These are phyloP conservation scores for Chauna torquata DNA, from an alignment of 2,113 vertebrate species.

Conservation along the genomic window DNA sequence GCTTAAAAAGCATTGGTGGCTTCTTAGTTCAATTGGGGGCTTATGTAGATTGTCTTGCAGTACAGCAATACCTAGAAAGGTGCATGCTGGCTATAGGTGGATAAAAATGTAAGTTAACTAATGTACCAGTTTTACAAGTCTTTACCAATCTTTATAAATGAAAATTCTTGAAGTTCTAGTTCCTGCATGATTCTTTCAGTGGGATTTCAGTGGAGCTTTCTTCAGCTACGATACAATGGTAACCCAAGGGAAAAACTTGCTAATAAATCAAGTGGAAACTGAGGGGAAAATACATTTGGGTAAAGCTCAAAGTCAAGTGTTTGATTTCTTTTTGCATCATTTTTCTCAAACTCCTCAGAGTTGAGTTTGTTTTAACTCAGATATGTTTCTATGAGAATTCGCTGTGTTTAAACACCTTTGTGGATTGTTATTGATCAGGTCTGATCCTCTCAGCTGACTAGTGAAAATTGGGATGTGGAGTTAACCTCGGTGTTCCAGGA, in stretches of 20 bases:
- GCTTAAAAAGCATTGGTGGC: not conserved
- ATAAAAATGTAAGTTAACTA: not conserved
- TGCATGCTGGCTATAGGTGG: not conserved
- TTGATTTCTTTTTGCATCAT: not conserved
- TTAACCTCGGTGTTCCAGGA: not conserved
- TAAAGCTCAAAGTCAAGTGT: not conserved
- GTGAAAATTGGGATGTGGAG: not conserved
- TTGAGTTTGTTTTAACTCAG: not conserved
- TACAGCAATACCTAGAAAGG: not conserved
- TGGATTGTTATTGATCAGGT: not conserved
- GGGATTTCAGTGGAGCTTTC: not conserved
- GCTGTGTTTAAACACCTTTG: not conserved
- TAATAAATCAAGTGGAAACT: not conserved
- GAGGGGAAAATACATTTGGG: not conserved
- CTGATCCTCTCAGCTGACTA: not conserved
- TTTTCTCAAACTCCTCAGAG: not conserved
- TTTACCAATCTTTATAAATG: not conserved
- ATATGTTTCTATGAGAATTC: not conserved
- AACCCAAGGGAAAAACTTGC: not conserved
- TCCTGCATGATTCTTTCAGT: not conserved
- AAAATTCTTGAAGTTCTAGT: not conserved
- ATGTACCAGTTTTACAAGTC: not conserved
- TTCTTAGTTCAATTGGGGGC: not conserved
- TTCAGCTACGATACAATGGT: not conserved
- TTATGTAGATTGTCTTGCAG: not conserved